Percentiles rank a stretch among this genome's conserved stretches.
These are phyloP conservation scores for Xylota sylvarum DNA, from an alignment of 2,888 invertebrate genomes.

Conservation along the genomic window DNA sequence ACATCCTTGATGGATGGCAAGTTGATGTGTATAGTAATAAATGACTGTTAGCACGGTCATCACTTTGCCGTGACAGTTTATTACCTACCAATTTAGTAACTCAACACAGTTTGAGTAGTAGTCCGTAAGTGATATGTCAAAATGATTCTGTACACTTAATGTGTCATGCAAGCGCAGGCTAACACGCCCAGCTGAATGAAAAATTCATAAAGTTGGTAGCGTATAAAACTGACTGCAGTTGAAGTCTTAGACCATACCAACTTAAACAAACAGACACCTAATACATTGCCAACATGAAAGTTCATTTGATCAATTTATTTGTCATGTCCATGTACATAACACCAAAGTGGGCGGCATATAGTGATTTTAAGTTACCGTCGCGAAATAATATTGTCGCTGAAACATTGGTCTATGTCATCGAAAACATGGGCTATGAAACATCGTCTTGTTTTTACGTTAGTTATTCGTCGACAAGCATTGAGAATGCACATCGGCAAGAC, in stretches of 20 bases:
- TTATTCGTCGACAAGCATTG: slow-evolving; percentile 31
- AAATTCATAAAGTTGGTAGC: background rate
- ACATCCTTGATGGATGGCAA: background rate
- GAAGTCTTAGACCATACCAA: background rate
- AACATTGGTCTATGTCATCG: background rate
- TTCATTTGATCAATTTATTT: background rate
- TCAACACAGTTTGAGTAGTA: background rate
- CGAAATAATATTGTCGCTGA: slow-evolving; percentile 3
- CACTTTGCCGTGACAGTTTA: background rate
- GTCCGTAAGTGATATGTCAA: background rate
- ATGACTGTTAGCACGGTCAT: background rate
- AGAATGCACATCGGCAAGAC: slow-evolving; percentile 32
- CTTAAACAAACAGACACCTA: background rate
- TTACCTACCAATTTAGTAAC: background rate
- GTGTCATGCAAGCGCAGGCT: slow-evolving; percentile 31
- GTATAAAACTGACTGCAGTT: slow-evolving; percentile 22
- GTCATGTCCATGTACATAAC: background rate
- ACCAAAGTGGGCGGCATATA: background rate
- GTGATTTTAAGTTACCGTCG: background rate
- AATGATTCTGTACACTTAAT: slow-evolving; percentile 1
- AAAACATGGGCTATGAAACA: slow-evolving; percentile 28
- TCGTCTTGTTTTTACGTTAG: slow-evolving; percentile 24
- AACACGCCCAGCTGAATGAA: background rate
- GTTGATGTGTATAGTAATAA: background rate
- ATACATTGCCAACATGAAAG: slow-evolving; percentile 2